Evolutionary conservation across 2,888 invertebrate genomes (phyloP).

Genomic region (Phaedon cochleariae): DNA sequence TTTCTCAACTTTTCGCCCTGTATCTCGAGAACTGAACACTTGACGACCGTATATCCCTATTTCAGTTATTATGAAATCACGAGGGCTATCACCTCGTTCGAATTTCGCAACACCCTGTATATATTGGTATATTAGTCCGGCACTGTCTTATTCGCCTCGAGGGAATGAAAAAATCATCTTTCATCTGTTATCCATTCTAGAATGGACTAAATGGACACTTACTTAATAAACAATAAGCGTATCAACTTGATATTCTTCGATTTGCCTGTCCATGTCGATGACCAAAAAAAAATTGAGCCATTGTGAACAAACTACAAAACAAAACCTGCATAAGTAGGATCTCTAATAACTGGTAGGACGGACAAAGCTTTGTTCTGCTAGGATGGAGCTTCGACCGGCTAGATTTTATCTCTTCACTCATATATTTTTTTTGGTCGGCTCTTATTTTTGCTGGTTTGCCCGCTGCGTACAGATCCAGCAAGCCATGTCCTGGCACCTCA

Average conservation of each 20-base stretch:
- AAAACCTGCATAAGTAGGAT: slow-evolving; percentile 53
- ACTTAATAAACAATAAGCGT: slow-evolving; percentile 25
- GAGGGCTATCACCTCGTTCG: too few species aligned
- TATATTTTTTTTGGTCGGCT: slow-evolving; percentile 62
- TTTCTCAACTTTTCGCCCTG: too few species aligned
- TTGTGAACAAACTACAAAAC: slow-evolving; percentile 60
- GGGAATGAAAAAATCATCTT: too few species aligned
- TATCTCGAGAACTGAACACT: too few species aligned
- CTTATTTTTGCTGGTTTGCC: slow-evolving; percentile 64
- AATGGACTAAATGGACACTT: too few species aligned
- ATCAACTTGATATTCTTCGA: slow-evolving; percentile 37
- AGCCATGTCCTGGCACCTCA: slow-evolving; percentile 63
- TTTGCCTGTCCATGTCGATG: slow-evolving; percentile 39
- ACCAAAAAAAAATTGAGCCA: slow-evolving; percentile 55
- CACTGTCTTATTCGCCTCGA: too few species aligned
- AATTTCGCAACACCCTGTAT: too few species aligned
- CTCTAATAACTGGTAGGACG: slow-evolving; percentile 61
- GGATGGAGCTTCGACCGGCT: slow-evolving; percentile 59
- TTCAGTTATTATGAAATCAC: too few species aligned
- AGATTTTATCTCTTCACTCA: slow-evolving; percentile 62
- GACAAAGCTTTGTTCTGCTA: slow-evolving; percentile 60
- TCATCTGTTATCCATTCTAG: too few species aligned
- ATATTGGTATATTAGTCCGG: too few species aligned
- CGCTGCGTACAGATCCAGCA: slow-evolving; percentile 61
- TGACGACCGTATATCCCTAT: too few species aligned